A percentile compares a stretch with the other conserved stretches of the same genome.
phyloP scores from a whole-genome alignment of 2,797 vertebrate genomes.

The Sphaeramia orbicularis region DNA sequence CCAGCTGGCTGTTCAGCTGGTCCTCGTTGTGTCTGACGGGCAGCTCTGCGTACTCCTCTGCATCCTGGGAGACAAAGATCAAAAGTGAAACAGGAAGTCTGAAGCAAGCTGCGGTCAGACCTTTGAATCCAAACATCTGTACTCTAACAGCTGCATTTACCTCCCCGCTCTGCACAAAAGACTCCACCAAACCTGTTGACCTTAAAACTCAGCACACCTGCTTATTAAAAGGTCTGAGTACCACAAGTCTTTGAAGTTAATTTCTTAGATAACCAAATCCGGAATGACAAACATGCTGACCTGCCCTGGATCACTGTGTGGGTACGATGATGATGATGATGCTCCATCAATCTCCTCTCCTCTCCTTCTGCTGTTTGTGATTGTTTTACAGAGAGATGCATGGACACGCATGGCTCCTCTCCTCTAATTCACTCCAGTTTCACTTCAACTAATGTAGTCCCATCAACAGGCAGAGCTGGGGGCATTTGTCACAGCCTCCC shows the following conservation, averaged over 20 bases:
- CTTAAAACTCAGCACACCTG: background rate
- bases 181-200: background rate
- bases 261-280: background rate
- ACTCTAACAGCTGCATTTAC: slow-evolving; percentile 41
- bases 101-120: slow-evolving; percentile 9
- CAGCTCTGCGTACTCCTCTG: slow-evolving; percentile 96
- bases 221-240: slow-evolving; percentile 13
- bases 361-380: slow-evolving; percentile 34
- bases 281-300: background rate
- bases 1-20: slow-evolving; percentile 95
- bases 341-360: slow-evolving; percentile 33
- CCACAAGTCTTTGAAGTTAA: background rate
- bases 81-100: slow-evolving; percentile 39
- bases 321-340: slow-evolving; percentile 11
- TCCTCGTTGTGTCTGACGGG: slow-evolving; percentile 99
- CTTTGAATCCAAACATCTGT: slow-evolving; percentile 37
- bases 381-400: slow-evolving; percentile 56
- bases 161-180: background rate
- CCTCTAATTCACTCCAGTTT: slow-evolving; percentile 67
- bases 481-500: slow-evolving; percentile 58
- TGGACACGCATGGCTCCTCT: slow-evolving; percentile 52
- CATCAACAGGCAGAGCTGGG: slow-evolving; percentile 57
- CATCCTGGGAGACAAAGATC: slow-evolving; percentile 84
- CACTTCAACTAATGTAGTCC: slow-evolving; percentile 59
- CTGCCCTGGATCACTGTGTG: background rate